phyloP scores from a whole-genome alignment of 2,888 invertebrate genomes.

The Saturnia pavonia region DNA sequence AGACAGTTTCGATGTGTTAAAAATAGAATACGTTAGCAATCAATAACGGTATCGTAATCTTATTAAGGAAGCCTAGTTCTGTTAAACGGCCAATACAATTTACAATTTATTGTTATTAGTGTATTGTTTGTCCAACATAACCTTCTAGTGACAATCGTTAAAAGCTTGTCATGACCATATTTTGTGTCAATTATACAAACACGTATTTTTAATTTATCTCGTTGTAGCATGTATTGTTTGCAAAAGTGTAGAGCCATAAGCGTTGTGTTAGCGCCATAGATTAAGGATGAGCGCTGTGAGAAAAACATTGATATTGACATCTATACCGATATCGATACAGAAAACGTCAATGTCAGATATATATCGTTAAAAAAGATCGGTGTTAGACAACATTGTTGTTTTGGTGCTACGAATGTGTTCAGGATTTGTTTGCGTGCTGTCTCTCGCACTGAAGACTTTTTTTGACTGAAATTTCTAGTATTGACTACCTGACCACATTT shows the following conservation, averaged over 20 bases:
- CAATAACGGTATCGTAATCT: background rate
- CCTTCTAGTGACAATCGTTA: conserved; percentile 10
- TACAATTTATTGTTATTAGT: conserved; percentile 8
- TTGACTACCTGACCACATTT: too few species aligned
- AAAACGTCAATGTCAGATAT: too few species aligned
- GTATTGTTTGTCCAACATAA: conserved; percentile 1
- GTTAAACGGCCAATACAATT: conserved; percentile 5
- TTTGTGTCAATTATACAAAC: background rate
- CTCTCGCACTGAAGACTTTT: too few species aligned
- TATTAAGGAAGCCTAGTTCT: conserved; percentile 2
- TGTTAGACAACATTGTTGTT: too few species aligned
- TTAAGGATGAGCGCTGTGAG: too few species aligned
- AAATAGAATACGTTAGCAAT: background rate
- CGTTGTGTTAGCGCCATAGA: background rate
- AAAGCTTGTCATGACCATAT: conserved; percentile 7
- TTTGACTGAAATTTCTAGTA: too few species aligned
- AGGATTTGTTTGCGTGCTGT: too few species aligned
- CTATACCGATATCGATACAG: too few species aligned
- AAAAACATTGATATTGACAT: too few species aligned
- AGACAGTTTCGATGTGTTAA: background rate
- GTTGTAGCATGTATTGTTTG: background rate
- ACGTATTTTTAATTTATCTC: conserved; percentile 13
- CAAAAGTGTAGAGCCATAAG: conserved; percentile 15
- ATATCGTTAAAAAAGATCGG: too few species aligned
- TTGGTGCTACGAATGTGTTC: too few species aligned